Evolutionary conservation across 2,113 vertebrate genomes (phyloP).

Genomic region (Macrotis lagotis): DNA sequence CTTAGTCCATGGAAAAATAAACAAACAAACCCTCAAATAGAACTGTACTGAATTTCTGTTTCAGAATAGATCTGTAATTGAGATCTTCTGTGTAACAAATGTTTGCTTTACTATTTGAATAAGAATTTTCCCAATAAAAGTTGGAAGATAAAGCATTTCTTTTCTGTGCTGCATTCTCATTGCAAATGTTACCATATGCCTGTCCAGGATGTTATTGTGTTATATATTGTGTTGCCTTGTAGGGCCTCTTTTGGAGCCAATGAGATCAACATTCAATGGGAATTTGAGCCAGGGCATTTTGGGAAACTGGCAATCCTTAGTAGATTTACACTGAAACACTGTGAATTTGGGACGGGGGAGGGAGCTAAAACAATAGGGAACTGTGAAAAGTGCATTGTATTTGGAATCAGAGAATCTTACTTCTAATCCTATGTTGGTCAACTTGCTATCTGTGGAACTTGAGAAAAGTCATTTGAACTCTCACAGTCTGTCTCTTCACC

Average conservation of each 20-base stretch:
- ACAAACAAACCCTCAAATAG: not conserved
- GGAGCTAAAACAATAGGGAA: not conserved
- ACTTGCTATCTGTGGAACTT: not conserved
- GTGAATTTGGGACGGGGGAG: too few relatives aligned
- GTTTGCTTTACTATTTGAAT: constrained; percentile 41
- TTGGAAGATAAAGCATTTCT: constrained; percentile 33
- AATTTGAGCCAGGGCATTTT: constrained; percentile 19
- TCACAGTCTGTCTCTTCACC: not conserved
- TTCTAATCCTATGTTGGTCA: not conserved
- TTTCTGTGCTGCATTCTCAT: constrained; percentile 14
- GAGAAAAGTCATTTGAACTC: not conserved
- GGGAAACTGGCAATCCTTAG: not conserved
- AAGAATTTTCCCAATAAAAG: constrained; percentile 37
- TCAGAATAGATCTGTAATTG: constrained; percentile 23
- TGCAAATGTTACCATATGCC: not conserved
- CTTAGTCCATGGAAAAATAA: not conserved
- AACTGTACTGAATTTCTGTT: constrained; percentile 2
- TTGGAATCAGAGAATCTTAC: not conserved
- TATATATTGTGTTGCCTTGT: not conserved
- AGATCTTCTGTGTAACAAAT: constrained; percentile 19
- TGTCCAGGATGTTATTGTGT: not conserved
- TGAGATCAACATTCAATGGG: constrained; percentile 19
- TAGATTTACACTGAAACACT: not conserved
- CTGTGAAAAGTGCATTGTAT: not conserved
- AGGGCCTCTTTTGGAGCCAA: not conserved